phyloP scores from a whole-genome alignment of 2,797 vertebrate genomes.

The Phyllotis vaccarum region DNA sequence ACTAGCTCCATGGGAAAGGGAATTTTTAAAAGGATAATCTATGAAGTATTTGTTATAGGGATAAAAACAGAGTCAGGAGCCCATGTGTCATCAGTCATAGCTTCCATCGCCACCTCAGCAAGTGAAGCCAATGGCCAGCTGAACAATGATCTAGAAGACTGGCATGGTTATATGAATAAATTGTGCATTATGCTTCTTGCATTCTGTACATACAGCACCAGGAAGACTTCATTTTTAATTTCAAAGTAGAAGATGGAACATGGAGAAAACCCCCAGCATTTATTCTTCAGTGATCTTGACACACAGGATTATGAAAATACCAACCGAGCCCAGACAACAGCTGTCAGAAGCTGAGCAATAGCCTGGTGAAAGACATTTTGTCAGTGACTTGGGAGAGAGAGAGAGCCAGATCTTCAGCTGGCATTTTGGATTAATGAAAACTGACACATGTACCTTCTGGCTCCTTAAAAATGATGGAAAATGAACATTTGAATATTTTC shows the following conservation, averaged over 20 bases:
- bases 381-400: conserved; percentile 42
- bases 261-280: conserved; percentile 24
- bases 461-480: not conserved
- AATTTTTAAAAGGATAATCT: conserved; percentile 22
- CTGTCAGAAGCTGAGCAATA: conserved; percentile 57
- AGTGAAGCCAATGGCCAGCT: not conserved
- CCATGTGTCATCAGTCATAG: not conserved
- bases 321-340: conserved; percentile 34
- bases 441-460: not conserved
- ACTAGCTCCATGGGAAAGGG: conserved; percentile 25
- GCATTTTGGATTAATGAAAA: conserved; percentile 48
- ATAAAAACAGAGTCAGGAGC: conserved; percentile 49
- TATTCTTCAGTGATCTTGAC: conserved; percentile 75
- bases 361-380: conserved; percentile 46
- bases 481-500: not conserved
- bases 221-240: conserved; percentile 57
- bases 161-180: conserved; percentile 27
- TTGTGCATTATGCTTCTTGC: conserved; percentile 11
- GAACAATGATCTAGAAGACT: not conserved
- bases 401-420: not conserved
- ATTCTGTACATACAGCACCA: conserved; percentile 50
- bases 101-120: not conserved
- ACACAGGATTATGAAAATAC: conserved; percentile 72
- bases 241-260: conserved; percentile 58
- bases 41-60: conserved; percentile 32